Percentiles rank a stretch among this genome's conserved stretches.
These are phyloP conservation scores for Aphelenchoides besseyi DNA, from an alignment of 1,140 invertebrate genomes.

Conservation along the genomic window DNA sequence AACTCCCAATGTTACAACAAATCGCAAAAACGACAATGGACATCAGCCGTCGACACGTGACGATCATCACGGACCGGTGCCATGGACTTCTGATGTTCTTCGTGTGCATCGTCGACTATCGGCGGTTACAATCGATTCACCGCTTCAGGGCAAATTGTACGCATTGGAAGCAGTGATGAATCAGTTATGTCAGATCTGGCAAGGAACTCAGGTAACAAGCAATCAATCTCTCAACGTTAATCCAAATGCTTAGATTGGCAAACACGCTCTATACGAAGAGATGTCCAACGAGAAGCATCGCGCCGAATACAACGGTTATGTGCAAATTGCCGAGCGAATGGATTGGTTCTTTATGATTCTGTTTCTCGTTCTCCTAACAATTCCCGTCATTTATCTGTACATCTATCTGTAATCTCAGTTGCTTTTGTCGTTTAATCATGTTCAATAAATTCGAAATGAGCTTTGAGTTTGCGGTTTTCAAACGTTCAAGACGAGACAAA, in stretches of 20 bases:
- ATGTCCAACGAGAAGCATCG: neutral
- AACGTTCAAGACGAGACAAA: neutral
- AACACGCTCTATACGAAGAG: conserved; percentile 5
- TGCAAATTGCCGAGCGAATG: conserved; percentile 48
- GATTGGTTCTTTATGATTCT: conserved; percentile 52
- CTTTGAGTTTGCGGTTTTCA: no score
- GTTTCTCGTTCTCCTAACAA: conserved; percentile 49
- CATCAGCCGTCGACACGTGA: neutral
- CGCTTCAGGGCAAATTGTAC: neutral
- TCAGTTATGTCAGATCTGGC: conserved; percentile 16
- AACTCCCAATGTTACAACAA: neutral
- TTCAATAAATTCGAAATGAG: neutral
- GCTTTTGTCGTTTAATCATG: neutral
- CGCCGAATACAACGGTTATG: conserved; percentile 51
- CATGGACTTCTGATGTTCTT: neutral
- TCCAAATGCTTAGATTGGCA: no score
- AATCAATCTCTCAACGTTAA: no score
- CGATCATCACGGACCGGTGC: neutral
- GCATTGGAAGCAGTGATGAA: conserved; percentile 23
- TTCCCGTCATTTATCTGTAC: conserved; percentile 50
- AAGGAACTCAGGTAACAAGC: conserved; percentile 16
- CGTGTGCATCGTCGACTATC: conserved; percentile 21
- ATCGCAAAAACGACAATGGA: neutral
- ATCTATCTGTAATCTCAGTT: conserved; percentile 24
- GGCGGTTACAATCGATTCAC: conserved; percentile 5